Evolutionary conservation across 2,797 vertebrate species (phyloP), one percentile per base, ranked within the genome.

Genomic region (Labroides dimidiatus): DNA sequence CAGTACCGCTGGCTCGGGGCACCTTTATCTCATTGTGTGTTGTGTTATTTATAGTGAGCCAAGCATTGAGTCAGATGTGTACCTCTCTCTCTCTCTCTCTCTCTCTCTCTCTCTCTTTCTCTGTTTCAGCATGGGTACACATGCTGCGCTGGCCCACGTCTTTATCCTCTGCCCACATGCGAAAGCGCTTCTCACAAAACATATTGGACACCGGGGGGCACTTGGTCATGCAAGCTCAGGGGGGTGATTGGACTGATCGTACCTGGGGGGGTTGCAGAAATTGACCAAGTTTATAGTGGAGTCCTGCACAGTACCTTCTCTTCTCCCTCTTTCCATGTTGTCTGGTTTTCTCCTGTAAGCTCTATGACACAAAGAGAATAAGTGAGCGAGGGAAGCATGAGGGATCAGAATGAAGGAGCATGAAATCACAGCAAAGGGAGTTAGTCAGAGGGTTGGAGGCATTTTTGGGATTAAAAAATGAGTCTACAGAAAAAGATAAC

Each of bases 41-140:
- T 24, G 68, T 66, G 77, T 82, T 93, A 93, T 94, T 93, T 93
- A 90, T 91, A 91, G 88, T 70, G 78, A 75, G 60, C 37, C 41
- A 69, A 83, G 82, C 82, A 75, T 44, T 57, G 76, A 84, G 84
- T 87, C 90, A 92, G 80, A 90, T 87, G 80, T 89, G 88, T 64
- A 81, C 83, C 75, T 54, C 51, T 72, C 75, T 75, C 65, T 66
- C 64, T 64, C 63, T 69, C 65, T 76, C 47, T 83, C 78, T 78
- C 47, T 16, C 13, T 83, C 75, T 75, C 65, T 66, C 64, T 64
- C 63, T 69, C 65, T 76, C 47, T 83, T 79, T 78, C 47, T 16
- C 13, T 83, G 80, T 80, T 83, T 66, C 65, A 74, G 82, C 62
- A 61, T 54, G 57, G 72, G 58, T n/a, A 69, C 83, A 82, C 77